A percentile compares a stretch with the other conserved stretches of the same genome.
phyloP scores from a whole-genome alignment of 2,888 invertebrate genomes.

The Mythimna pallens region DNA sequence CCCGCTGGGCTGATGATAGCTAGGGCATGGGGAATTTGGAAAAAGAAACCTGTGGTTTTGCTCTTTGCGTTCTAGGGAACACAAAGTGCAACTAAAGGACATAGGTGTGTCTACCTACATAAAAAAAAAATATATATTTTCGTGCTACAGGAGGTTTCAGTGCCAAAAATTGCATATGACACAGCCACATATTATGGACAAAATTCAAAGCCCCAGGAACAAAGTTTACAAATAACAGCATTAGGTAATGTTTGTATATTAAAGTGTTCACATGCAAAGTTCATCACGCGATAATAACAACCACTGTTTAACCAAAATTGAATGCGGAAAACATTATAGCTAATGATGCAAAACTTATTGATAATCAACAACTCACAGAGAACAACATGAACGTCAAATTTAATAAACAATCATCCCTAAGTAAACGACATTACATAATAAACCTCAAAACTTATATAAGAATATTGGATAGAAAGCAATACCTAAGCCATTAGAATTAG shows the following conservation, averaged over 20 bases:
- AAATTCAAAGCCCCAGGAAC: not conserved
- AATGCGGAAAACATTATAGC: constrained; percentile 26
- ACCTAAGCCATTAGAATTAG: constrained; percentile 38
- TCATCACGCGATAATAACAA: constrained; percentile 24
- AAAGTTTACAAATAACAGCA: too few species aligned
- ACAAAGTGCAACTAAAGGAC: not conserved
- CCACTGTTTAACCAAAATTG: not conserved
- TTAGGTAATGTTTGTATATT: not conserved
- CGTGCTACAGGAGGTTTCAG: too few species aligned
- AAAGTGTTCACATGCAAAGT: constrained; percentile 22
- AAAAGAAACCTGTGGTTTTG: not conserved
- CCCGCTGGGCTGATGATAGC: too few species aligned
- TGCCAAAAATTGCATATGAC: not conserved
- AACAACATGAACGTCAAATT: constrained; percentile 29
- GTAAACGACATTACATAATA: constrained; percentile 39
- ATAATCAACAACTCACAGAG: constrained; percentile 15
- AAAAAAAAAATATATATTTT: too few species aligned
- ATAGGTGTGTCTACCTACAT: too few species aligned
- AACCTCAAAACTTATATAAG: constrained; percentile 57
- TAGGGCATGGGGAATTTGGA: too few species aligned
- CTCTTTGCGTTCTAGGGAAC: too few species aligned
- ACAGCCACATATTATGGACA: not conserved
- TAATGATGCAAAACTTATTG: constrained; percentile 39
- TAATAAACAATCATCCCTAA: constrained; percentile 50
- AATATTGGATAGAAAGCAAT: constrained; percentile 63